Percentiles rank a stretch among this genome's conserved stretches.
Evolutionary conservation across 2,797 vertebrate genomes (phyloP).

Genomic region (Eulemur albifrons): DNA sequence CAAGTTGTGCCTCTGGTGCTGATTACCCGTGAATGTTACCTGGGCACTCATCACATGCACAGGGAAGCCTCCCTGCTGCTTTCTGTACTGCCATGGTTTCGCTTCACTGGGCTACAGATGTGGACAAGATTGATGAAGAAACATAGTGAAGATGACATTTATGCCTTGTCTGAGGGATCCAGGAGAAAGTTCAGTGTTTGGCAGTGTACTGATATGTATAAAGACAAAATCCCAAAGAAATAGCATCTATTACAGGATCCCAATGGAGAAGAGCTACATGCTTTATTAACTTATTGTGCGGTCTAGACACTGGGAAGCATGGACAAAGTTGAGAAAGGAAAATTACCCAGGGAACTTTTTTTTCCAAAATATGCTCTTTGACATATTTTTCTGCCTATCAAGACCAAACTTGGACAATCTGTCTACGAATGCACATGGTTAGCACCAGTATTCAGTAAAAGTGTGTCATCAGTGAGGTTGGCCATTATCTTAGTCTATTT

Average conservation of each 20-base stretch:
- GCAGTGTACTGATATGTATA: conserved; percentile 34
- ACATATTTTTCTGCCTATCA: background rate
- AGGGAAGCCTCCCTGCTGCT: background rate
- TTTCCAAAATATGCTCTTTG: background rate
- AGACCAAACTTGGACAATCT: background rate
- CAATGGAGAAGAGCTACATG: background rate
- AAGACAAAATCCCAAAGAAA: conserved; percentile 29
- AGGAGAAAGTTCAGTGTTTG: conserved; percentile 39
- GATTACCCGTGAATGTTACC: background rate
- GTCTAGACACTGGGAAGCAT: background rate
- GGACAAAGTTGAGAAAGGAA: background rate
- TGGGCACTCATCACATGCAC: rapidly evolving
- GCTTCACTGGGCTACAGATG: background rate
- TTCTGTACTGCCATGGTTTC: background rate
- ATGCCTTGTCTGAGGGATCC: conserved; percentile 45
- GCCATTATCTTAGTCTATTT: background rate
- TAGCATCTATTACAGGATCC: background rate
- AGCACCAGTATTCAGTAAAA: background rate
- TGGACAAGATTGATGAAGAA: conserved; percentile 49
- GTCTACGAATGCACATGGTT: background rate
- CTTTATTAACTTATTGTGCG: background rate
- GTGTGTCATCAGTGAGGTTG: background rate
- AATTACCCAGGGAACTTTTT: background rate
- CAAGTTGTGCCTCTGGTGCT: background rate
- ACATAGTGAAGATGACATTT: conserved; percentile 51